Evolutionary conservation across 2,113 vertebrate genomes (phyloP).

Genomic region (Trematomus loennbergii): DNA sequence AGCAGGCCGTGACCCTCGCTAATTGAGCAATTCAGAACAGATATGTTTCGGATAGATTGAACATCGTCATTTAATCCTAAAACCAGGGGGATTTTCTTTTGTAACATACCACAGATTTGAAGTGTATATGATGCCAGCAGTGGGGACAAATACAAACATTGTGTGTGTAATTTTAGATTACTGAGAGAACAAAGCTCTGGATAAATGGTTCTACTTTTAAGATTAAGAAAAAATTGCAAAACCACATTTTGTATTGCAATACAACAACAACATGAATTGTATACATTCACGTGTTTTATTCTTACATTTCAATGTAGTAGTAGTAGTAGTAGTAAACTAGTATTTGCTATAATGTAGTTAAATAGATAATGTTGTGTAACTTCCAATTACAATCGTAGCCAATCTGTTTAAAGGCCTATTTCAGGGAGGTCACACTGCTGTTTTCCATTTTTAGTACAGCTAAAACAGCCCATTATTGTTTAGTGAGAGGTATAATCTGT

Average conservation of each 20-base stretch:
- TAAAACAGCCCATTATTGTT: constrained; percentile 10
- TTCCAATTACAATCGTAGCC: neutral
- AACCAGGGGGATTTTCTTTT: neutral
- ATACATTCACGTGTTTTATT: neutral
- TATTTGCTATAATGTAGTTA: neutral
- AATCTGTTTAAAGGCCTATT: constrained; percentile 21
- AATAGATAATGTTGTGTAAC: neutral
- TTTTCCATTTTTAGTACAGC: constrained; percentile 6
- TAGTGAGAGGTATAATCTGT: neutral
- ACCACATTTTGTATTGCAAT: neutral
- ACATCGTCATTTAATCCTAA: neutral
- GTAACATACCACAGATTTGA: neutral
- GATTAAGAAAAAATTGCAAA: neutral
- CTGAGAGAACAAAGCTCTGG: neutral
- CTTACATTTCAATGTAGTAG: neutral
- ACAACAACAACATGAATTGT: neutral
- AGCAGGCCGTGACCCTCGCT: constrained; percentile 10
- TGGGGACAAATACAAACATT: neutral
- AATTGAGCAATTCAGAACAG: neutral
- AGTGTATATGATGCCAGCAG: neutral
- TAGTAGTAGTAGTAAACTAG: neutral
- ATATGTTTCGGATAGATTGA: constrained; percentile 14
- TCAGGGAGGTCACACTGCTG: constrained; percentile 21
- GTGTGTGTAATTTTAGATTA: neutral
- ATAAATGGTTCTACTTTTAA: neutral